phyloP scores from a whole-genome alignment of 2,113 vertebrate species.

The Anser brachyrhynchus region DNA sequence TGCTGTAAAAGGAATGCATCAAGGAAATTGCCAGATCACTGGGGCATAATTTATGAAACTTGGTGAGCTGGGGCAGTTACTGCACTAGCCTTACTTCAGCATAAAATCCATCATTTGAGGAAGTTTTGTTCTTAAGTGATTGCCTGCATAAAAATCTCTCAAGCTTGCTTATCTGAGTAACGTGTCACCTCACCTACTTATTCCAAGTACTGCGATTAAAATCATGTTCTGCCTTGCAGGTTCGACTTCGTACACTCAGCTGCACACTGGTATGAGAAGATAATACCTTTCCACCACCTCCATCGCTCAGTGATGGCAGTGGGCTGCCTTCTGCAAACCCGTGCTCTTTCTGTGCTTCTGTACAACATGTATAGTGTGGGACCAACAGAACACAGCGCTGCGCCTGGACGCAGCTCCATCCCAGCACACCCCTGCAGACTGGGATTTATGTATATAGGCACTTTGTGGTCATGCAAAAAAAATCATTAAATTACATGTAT shows the following conservation, averaged over 20 bases:
- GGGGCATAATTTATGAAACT: background rate
- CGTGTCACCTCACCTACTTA: background rate
- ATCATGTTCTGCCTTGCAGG: constrained; percentile 71
- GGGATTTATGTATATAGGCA: constrained; percentile 83
- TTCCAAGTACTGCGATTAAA: background rate
- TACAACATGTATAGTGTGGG: constrained; percentile 81
- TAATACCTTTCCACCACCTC: constrained; percentile 74
- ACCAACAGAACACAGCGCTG: constrained; percentile 85
- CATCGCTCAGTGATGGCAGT: constrained; percentile 71
- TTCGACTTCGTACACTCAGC: constrained; percentile 82
- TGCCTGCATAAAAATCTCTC: background rate
- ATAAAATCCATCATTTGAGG: background rate
- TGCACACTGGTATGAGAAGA: constrained; percentile 91
- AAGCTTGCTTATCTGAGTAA: accelerated
- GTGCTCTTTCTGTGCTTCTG: constrained; percentile 83
- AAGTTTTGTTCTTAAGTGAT: background rate
- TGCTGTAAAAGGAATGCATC: background rate
- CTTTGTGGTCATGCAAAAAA: constrained; percentile 79
- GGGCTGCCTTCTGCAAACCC: constrained; percentile 83
- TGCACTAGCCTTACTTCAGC: background rate
- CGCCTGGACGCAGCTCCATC: constrained; percentile 74
- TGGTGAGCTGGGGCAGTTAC: background rate
- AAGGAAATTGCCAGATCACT: background rate
- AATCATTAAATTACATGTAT: constrained; percentile 83
- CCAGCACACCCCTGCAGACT: constrained; percentile 77